phyloP scores from a whole-genome alignment of 2,888 invertebrate genomes.

The Ormyrus pomaceus region DNA sequence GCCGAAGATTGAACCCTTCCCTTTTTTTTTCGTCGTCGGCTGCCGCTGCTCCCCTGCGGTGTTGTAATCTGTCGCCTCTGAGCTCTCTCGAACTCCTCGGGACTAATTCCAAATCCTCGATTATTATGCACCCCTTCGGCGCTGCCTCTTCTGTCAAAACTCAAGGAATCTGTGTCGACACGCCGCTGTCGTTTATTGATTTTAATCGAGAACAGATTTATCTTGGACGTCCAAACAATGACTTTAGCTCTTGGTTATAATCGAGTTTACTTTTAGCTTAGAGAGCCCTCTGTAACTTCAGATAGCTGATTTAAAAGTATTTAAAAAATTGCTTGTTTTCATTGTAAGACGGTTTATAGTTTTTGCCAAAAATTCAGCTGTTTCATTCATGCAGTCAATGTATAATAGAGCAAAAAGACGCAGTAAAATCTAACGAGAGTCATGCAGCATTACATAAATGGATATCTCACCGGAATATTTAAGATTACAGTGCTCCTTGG shows the following conservation, averaged over 20 bases:
- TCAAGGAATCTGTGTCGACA: slow-evolving; percentile 53
- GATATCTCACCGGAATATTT: slow-evolving; percentile 72
- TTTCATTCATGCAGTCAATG: background rate
- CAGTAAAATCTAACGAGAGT: background rate
- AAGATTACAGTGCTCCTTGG: slow-evolving; percentile 73
- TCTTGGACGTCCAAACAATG: background rate
- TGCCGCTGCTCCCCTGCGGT: slow-evolving; percentile 65
- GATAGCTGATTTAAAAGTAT: background rate
- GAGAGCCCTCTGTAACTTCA: no score
- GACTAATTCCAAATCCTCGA: slow-evolving; percentile 72
- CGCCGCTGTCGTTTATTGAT: slow-evolving; percentile 31
- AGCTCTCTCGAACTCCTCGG: slow-evolving; percentile 65
- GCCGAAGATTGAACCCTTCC: slow-evolving; percentile 65
- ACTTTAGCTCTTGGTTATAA: background rate
- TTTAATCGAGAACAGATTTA: slow-evolving; percentile 39
- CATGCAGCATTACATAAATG: slow-evolving; percentile 21
- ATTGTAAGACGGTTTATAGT: background rate
- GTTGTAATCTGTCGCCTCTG: slow-evolving; percentile 73
- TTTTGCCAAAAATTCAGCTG: background rate
- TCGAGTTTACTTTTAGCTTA: no score
- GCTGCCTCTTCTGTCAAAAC: slow-evolving; percentile 62
- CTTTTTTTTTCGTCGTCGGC: background rate
- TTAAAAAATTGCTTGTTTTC: background rate
- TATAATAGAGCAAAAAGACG: background rate
- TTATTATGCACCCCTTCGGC: slow-evolving; percentile 60